Evolutionary conservation across 2,797 vertebrate genomes (phyloP).

Genomic region (Helicolenus hilgendorfi): DNA sequence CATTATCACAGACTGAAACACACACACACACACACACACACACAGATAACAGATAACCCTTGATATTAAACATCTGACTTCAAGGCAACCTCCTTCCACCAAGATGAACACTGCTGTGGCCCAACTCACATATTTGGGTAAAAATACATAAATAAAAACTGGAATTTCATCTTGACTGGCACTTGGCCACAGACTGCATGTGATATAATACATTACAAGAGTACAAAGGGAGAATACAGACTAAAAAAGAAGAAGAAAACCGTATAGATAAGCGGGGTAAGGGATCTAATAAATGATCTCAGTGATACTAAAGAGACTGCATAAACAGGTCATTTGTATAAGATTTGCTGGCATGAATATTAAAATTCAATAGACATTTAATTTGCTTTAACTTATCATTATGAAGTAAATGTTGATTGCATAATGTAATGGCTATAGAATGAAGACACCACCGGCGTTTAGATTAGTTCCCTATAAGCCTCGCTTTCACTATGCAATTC

Average conservation of each 20-base stretch:
- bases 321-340: not conserved
- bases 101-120: not conserved
- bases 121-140: not conserved
- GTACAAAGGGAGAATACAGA: not conserved
- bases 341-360: not conserved
- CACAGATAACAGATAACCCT: constrained; percentile 31
- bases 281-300: not conserved
- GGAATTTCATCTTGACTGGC: not conserved
- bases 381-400: not conserved
- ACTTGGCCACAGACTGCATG: not conserved
- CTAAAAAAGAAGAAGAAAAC: not conserved
- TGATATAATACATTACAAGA: not conserved
- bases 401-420: not conserved
- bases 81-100: constrained; percentile 14
- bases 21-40: not conserved
- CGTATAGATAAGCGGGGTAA: not conserved
- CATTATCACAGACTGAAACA: constrained; percentile 63
- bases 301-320: not conserved
- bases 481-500: not conserved
- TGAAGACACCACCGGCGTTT: not conserved
- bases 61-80: constrained; percentile 59
- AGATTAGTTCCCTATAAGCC: not conserved
- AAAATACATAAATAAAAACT: constrained; percentile 7
- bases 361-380: not conserved
- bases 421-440: not conserved